Evolutionary conservation across 2,888 invertebrate species (phyloP).

Genomic region (Trichogramma dendrolimi): DNA sequence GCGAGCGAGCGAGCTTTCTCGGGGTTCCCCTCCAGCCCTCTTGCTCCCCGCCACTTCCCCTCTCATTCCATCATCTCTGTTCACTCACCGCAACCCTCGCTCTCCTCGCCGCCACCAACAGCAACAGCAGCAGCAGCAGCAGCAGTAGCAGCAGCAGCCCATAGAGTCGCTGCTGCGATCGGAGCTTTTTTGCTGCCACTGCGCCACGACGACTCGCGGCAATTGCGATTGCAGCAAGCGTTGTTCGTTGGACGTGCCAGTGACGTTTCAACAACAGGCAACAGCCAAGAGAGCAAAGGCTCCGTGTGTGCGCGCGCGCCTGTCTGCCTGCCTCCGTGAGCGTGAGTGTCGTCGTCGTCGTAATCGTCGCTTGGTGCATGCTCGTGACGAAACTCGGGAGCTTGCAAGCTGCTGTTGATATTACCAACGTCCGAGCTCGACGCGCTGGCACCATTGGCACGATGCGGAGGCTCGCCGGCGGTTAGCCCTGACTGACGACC

Average conservation of each 20-base stretch:
- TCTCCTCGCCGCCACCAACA: no score
- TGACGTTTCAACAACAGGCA: no score
- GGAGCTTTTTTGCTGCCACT: no score
- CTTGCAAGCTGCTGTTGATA: conserved; percentile 9
- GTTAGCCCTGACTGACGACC: neutral
- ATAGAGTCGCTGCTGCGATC: no score
- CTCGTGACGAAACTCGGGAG: conserved; percentile 12
- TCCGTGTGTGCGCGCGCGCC: conserved; percentile 11
- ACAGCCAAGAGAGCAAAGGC: neutral
- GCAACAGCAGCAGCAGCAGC: no score
- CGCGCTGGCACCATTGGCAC: neutral
- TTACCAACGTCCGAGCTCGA: neutral
- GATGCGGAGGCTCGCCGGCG: conserved; percentile 8
- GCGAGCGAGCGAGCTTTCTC: no score
- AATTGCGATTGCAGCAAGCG: conserved; percentile 8
- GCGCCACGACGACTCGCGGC: conserved; percentile 7
- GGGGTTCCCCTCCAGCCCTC: no score
- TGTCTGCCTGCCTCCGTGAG: conserved; percentile 1
- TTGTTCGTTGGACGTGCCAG: conserved; percentile 2
- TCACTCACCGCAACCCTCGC: no score
- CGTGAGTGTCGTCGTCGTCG: conserved; percentile 17
- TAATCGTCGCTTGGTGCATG: conserved; percentile 6
- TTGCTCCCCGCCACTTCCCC: no score
- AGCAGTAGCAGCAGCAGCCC: no score
- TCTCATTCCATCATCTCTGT: no score